phyloP scores from a whole-genome alignment of 1,140 invertebrate genomes.

The Heliconius himera region DNA sequence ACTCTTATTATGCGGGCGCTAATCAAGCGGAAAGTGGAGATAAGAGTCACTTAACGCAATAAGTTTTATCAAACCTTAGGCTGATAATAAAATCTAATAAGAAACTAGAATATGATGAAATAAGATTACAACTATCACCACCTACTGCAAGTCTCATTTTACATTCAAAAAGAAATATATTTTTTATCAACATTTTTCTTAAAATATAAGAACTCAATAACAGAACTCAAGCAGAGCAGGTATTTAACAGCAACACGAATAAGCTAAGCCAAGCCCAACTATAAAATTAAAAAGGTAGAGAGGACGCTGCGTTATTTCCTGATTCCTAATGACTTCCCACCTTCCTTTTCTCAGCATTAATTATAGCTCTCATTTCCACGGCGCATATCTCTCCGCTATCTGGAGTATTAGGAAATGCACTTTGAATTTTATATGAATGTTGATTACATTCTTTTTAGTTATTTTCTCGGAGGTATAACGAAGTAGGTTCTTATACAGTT shows the following conservation, averaged over 20 bases:
- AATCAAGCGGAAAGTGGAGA: too few species aligned
- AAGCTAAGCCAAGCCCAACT: not conserved
- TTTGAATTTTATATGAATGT: not conserved
- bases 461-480: too few species aligned
- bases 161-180: too few species aligned
- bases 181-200: not conserved
- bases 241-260: not conserved
- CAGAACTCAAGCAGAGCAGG: not conserved
- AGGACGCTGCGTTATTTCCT: not conserved
- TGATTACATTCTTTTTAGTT: not conserved
- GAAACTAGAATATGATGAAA: too few species aligned
- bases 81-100: too few species aligned
- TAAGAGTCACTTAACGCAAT: too few species aligned
- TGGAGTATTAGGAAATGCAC: slow-evolving; percentile 1
- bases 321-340: slow-evolving; percentile 8
- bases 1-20: too few species aligned
- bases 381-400: slow-evolving; percentile 16
- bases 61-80: too few species aligned
- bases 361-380: slow-evolving; percentile 22
- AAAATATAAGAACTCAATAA: not conserved
- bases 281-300: not conserved
- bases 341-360: slow-evolving; percentile 17
- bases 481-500: too few species aligned
- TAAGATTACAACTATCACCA: too few species aligned
- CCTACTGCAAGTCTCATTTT: too few species aligned